phyloP scores from a whole-genome alignment of 2,888 invertebrate genomes.

The Heteromurus nitidus region DNA sequence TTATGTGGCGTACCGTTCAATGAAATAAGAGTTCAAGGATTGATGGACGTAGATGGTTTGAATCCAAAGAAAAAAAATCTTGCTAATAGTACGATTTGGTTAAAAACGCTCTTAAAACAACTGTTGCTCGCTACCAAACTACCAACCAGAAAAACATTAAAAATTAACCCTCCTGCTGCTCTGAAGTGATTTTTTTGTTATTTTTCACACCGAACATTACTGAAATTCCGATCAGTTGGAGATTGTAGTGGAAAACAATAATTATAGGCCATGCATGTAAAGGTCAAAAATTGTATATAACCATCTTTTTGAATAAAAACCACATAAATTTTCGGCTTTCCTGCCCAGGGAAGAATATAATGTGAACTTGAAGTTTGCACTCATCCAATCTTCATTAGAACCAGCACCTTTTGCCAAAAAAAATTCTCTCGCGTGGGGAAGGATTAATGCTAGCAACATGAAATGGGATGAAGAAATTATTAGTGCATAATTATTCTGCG shows the following conservation, averaged over 20 bases:
- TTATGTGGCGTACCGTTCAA: no score
- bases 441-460: background rate
- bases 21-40: no score
- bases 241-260: background rate
- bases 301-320: background rate
- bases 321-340: background rate
- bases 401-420: background rate
- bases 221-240: constrained; percentile 20
- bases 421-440: background rate
- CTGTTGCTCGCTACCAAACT: no score
- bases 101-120: background rate
- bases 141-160: constrained; percentile 4
- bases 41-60: no score
- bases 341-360: no score
- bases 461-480: constrained; percentile 38
- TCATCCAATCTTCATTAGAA: background rate
- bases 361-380: no score
- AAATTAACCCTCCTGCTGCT: background rate
- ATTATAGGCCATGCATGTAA: background rate
- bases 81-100: constrained; percentile 1
- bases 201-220: constrained; percentile 22
- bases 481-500: constrained; percentile 52
- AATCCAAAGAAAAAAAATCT: no score
- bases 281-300: constrained; percentile 16
- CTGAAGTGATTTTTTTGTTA: background rate